Conservation (phyloP, 2,888 invertebrate species). For the Mesorhabditis spiculigera region DNA sequence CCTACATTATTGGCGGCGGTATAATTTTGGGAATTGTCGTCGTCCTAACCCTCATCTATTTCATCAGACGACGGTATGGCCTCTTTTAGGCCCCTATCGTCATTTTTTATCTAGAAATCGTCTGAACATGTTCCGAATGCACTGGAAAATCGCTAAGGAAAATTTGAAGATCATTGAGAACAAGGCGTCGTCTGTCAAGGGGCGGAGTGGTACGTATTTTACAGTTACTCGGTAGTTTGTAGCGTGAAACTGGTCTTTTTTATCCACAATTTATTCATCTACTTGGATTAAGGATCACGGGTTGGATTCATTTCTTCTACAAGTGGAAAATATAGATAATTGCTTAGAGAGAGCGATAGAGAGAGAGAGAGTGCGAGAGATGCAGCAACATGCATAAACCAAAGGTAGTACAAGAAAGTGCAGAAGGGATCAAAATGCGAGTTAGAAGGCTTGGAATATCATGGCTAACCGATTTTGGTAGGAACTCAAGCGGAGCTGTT, state of each 20-base stretch:
- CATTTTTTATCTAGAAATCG: constrained; percentile 15
- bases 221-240: constrained; percentile 20
- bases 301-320: constrained; percentile 9
- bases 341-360: too few relatives aligned
- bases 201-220: neutral
- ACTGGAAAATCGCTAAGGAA: constrained; percentile 43
- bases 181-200: constrained; percentile 16
- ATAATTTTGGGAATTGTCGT: constrained; percentile 11
- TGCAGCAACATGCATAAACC: too few relatives aligned
- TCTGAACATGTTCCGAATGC: constrained; percentile 40
- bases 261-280: neutral
- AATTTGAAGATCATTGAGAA: constrained; percentile 51
- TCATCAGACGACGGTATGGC: neutral
- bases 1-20: constrained; percentile 14
- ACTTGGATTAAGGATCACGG: too few relatives aligned
- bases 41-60: constrained; percentile 8
- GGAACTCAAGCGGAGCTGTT: too few relatives aligned
- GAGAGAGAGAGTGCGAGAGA: too few relatives aligned
- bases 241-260: neutral
- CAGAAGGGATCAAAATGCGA: too few relatives aligned
- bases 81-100: neutral
- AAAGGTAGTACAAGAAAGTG: too few relatives aligned
- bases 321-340: neutral
- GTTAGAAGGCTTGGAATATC: too few relatives aligned
- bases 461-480: too few relatives aligned